Evolutionary conservation across 2,888 invertebrate genomes (phyloP), one percentile per base, ranked within the genome.

Genomic region (Dryobotodes eremita): DNA sequence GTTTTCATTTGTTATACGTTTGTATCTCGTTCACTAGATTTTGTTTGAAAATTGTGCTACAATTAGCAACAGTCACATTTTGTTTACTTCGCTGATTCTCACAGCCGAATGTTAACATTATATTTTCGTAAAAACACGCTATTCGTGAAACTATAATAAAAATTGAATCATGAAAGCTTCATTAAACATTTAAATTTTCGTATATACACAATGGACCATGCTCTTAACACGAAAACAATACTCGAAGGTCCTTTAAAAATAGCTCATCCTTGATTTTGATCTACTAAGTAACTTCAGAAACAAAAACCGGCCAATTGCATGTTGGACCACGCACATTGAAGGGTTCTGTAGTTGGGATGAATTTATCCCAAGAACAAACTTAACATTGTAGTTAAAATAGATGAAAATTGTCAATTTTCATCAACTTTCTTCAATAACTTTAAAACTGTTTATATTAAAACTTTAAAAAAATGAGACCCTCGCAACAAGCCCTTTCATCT

Each of bases 11-110:
- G 23, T 15, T 31, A 7, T 23, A 23, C 53, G 26, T 17, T 59
- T 59, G 26, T 20, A 53, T 61, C 15, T 42, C 20, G 42, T 69
- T 69, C 46, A 20, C 15, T 31, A 53, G n/a, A 69, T 31, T 59
- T 69, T 61, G 59, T 46, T 79, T 36, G n/a, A 46, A 23, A 76
- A 31, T 13, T n/a, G 31, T 46, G 42, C 13, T 70, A 36, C 69
- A 71, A 78, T 80, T 70, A 78, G 42, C 46, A 53, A 23, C 76
- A 23, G 31, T 46, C 46, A 26, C 13, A 71, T n/a, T 48, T 62
- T 48, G 80, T 78, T 78, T 71, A 36, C n/a, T 61, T 53, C 31
- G 42, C 46, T 20, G 50, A 46, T 31, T 53, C 31, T 42, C 77
- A 20, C 31, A 42, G 65, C 20, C 8, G 11, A 42, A 7, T 57